phyloP scores from a whole-genome alignment of 2,113 vertebrate genomes.

The Notarius quadriscutis region DNA sequence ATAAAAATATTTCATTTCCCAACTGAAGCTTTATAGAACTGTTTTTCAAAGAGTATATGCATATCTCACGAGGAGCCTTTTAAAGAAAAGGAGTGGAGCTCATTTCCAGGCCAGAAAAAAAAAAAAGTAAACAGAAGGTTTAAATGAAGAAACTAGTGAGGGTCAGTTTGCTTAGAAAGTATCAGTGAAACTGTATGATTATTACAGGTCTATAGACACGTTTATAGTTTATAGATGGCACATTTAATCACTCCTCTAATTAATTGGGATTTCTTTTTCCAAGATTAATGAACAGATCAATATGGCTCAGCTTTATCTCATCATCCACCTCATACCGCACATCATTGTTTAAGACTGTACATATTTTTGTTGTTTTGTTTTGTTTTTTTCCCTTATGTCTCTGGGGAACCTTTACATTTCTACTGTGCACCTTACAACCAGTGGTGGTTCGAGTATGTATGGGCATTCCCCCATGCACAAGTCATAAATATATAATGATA shows the following conservation, averaged over 20 bases:
- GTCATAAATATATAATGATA: too few species aligned
- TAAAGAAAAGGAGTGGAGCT: not conserved
- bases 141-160: not conserved
- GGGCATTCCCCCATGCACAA: too few species aligned
- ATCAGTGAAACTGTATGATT: not conserved
- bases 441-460: too few species aligned
- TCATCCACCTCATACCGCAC: not conserved
- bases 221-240: not conserved
- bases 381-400: too few species aligned
- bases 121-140: not conserved
- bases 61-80: not conserved
- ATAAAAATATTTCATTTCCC: not conserved
- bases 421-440: not conserved
- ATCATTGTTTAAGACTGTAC: not conserved
- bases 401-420: not conserved
- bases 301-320: slow-evolving; percentile 1
- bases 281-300: not conserved
- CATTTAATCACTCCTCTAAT: not conserved
- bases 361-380: not conserved
- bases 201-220: not conserved
- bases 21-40: not conserved
- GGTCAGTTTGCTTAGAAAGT: not conserved
- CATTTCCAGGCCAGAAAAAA: not conserved
- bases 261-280: not conserved
- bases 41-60: not conserved